phyloP scores from a whole-genome alignment of 2,888 invertebrate species.

The Platynereis dumerilii region DNA sequence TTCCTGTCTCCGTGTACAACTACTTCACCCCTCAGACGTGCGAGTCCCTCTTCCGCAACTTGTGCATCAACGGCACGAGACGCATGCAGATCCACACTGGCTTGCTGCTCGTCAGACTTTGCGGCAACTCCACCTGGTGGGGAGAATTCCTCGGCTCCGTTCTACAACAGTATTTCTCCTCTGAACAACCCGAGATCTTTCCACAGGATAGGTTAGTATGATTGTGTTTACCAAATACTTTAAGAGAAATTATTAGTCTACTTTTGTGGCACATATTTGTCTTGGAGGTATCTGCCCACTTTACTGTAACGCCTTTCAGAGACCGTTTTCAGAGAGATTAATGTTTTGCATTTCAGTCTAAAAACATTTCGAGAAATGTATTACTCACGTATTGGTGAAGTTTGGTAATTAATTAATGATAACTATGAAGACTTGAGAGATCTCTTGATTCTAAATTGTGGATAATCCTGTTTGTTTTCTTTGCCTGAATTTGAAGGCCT shows the following conservation, averaged over 20 bases:
- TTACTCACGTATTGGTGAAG: no score
- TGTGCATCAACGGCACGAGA: slow-evolving; percentile 80
- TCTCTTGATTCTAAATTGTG: no score
- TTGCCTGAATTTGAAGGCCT: no score
- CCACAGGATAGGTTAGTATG: slow-evolving; percentile 80
- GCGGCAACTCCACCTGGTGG: slow-evolving; percentile 84
- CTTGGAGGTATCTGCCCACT: no score
- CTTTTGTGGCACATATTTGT: no score
- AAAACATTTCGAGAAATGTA: no score
- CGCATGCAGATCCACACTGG: slow-evolving; percentile 71
- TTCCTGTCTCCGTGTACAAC: slow-evolving; percentile 47
- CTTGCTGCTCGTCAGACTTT: slow-evolving; percentile 78
- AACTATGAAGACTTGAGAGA: no score
- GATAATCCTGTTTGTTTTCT: no score
- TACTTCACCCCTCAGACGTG: slow-evolving; percentile 51
- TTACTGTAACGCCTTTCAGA: no score
- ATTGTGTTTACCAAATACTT: not conserved
- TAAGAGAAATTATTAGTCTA: not conserved
- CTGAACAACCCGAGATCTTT: slow-evolving; percentile 78
- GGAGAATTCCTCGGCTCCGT: slow-evolving; percentile 86
- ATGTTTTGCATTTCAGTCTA: no score
- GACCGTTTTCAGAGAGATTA: no score
- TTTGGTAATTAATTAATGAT: no score
- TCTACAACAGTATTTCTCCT: slow-evolving; percentile 79
- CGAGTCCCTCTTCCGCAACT: slow-evolving; percentile 74